Evolutionary conservation across 2,797 vertebrate genomes (phyloP), one percentile per base, ranked within the genome.

Genomic region (Hirundo rustica): DNA sequence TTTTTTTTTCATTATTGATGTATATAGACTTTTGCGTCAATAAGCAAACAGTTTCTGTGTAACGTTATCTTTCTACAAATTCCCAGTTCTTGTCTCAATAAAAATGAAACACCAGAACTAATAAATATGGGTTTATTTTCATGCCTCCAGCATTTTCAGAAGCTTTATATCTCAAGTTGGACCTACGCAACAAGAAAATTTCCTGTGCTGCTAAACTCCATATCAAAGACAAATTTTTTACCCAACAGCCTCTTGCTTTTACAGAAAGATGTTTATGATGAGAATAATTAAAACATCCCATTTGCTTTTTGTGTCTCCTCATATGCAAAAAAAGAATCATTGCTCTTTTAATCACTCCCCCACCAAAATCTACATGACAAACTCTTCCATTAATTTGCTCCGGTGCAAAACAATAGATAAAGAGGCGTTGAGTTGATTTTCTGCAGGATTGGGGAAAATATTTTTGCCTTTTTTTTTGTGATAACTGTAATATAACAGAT

Each of bases 381-480:
- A 22, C 6, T 40, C 20, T 42, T 47, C 7, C 25, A 47, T 36
- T 10, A 23, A 50, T 68, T 34, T 61, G 3, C 14, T 68, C 11
- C 30, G 65, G 29, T 15, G 11, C 10, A 34, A 91, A 58, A 6
- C 32, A 68, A 38, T 23, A 67, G 6, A n/a, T 42, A 20, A 44
- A 30, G 9, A 38, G 4, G 1, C 2, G 1, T 16, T 48, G 26
- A 38, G 10, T 34, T 64, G 27, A 45, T 29, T 67, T 54, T 54
- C 26, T n/a, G 23, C 25, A 27, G 10, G 16, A 25, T 15, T 48
- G 3, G 8, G 25, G 5, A 30, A 10, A 1, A 1, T 23, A 30
- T 36, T 54, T 55, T 34, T 21, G 3, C 3, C 5, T 47, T 13
- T 42, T 47, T 87, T 45, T 65, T 20, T 13, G 5, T 55, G 17